These are phyloP conservation scores for Acrobasis repandana DNA, from an alignment of 2,888 invertebrate genomes.

Conservation along the genomic window DNA sequence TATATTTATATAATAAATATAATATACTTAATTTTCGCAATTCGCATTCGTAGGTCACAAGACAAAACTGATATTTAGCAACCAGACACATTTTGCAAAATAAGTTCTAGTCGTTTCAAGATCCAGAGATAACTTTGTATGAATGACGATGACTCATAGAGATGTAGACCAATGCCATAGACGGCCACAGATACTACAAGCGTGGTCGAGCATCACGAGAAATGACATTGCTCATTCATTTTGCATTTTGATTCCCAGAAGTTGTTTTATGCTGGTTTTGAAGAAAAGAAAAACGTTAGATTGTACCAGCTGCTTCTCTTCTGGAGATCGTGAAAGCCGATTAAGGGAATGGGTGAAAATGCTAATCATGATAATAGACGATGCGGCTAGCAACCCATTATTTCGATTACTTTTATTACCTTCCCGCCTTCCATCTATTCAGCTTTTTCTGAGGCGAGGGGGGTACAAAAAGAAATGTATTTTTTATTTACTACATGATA, in stretches of 20 bases:
- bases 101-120: background rate
- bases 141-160: background rate
- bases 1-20: no score
- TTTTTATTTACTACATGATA: no score
- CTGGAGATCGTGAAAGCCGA: no score
- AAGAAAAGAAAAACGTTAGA: no score
- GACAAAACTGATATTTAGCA: background rate
- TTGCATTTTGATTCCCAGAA: background rate
- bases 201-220: background rate
- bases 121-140: background rate
- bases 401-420: no score
- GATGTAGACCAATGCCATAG: conserved; percentile 12
- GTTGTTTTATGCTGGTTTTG: background rate
- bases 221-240: background rate
- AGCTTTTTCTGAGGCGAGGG: no score
- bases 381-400: no score
- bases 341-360: no score
- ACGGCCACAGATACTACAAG: conserved; percentile 23
- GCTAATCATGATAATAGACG: no score
- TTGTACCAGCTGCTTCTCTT: no score
- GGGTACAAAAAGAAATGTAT: no score
- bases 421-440: no score
- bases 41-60: background rate
- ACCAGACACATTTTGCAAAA: background rate
- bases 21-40: background rate